Base-by-base conservation (phyloP, 2,888 invertebrate genomes). In the Synanthedon formicaeformis region DNA sequence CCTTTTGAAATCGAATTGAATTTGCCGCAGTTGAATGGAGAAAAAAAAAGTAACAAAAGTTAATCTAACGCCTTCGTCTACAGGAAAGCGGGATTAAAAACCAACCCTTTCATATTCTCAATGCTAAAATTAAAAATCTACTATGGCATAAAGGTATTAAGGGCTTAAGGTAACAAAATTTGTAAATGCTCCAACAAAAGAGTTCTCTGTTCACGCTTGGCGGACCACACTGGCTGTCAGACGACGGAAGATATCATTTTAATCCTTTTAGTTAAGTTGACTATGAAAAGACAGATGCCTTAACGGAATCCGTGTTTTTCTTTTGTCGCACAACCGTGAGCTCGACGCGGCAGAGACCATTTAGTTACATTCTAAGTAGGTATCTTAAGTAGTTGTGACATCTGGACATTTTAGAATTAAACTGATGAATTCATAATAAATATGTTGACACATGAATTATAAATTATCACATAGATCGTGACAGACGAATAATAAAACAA, bases 231-330 rank as follows among this genome's bases (percentile, higher is more conserved):
- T 81, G 81, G 73, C 71, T 81, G 86, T 78, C 77, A 79, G 78
- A 76, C 74, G 79, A 78, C 82, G 84, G 84, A 86, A 85, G 85
- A 81, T 84, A 85, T 86, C 81, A 83, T 86, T 86, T 83, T 86
- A 86, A 87, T 87, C 87, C 87, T 84, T 87, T 87, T 87, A 86
- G 84, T 81, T 84, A 85, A 87, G 86, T 86, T 86, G 84, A 75
- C 83, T 84, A 84, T 86, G 81, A 84, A 83, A 81, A 76, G 84
- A 82, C 82, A 82, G 81, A 84, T 81, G 81, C 81, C 71, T 77
- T 69, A 68, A 64, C 68, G 75, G 73, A 73, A 71, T 74, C 76
- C 73, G 70, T 76, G 75, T 76, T 73, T 78, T 78, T 77, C 81
- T 81, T 84, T 81, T 81, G 75, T 78, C 74, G 70, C 71, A 41